A percentile compares a stretch with the other conserved stretches of the same genome.
phyloP scores from a whole-genome alignment of 2,888 invertebrate species.

The Hirudinaria manillensis region DNA sequence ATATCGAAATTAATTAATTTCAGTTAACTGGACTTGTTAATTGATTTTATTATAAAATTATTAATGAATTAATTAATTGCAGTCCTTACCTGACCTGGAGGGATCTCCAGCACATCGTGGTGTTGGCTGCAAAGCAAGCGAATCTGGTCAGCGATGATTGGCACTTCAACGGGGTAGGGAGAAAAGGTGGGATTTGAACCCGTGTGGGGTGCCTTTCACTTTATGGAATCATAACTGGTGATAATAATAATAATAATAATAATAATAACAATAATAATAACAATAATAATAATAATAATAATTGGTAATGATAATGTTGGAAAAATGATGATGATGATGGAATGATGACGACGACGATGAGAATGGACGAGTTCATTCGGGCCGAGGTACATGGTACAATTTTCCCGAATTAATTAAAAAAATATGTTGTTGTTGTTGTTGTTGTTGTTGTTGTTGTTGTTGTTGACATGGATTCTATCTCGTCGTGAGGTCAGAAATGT shows the following conservation, averaged over 20 bases:
- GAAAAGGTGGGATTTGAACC: slow-evolving; percentile 35
- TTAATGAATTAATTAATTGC: too few species aligned
- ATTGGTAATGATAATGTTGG: neutral
- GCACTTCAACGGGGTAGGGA: slow-evolving; percentile 83
- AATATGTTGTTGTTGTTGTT: too few species aligned
- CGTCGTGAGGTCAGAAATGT: too few species aligned
- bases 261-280: neutral
- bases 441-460: too few species aligned
- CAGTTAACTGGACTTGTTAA: too few species aligned
- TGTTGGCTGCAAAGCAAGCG: slow-evolving; percentile 83
- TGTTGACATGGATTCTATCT: too few species aligned
- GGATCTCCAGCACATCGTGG: slow-evolving; percentile 97
- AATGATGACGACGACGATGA: neutral
- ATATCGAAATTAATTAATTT: too few species aligned
- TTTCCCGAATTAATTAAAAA: too few species aligned
- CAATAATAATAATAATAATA: neutral
- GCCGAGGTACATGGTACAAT: too few species aligned
- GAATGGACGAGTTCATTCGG: neutral
- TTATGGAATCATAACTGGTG: neutral
- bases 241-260: neutral
- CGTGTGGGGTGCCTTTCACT: too few species aligned
- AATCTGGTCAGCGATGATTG: slow-evolving; percentile 70
- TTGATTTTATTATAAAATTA: too few species aligned
- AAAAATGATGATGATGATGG: neutral
- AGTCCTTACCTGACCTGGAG: slow-evolving; percentile 83